phyloP scores from a whole-genome alignment of 2,113 vertebrate genomes.

The Alethe castanea region DNA sequence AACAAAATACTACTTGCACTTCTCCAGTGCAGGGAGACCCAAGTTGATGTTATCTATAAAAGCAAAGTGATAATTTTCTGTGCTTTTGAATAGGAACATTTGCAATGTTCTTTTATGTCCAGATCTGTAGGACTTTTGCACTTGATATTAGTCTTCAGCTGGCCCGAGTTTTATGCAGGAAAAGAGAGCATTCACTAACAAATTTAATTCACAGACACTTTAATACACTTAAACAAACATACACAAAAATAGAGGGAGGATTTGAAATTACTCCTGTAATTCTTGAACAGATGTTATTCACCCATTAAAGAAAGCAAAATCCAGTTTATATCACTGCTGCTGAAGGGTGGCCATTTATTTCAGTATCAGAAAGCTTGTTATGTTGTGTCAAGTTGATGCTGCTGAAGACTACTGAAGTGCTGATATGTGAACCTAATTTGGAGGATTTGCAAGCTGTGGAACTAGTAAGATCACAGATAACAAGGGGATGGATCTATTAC shows the following conservation, averaged over 20 bases:
- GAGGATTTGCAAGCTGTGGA: constrained; percentile 69
- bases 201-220: neutral
- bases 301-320: neutral
- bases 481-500: constrained; percentile 57
- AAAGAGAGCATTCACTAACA: neutral
- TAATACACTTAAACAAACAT: neutral
- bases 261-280: neutral
- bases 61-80: neutral
- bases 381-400: constrained; percentile 31
- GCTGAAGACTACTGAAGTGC: constrained; percentile 58
- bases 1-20: neutral
- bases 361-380: constrained; percentile 54
- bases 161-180: neutral
- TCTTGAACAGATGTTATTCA: neutral
- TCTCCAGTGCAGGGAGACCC: neutral
- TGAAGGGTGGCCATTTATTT: neutral
- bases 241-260: neutral
- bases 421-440: constrained; percentile 69
- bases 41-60: neutral
- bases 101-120: neutral
- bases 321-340: neutral
- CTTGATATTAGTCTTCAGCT: neutral
- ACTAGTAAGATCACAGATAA: constrained; percentile 68
- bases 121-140: neutral
- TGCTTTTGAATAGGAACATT: neutral